Evolutionary conservation across 2,797 vertebrate genomes (phyloP).

Genomic region (Scyliorhinus canicula): DNA sequence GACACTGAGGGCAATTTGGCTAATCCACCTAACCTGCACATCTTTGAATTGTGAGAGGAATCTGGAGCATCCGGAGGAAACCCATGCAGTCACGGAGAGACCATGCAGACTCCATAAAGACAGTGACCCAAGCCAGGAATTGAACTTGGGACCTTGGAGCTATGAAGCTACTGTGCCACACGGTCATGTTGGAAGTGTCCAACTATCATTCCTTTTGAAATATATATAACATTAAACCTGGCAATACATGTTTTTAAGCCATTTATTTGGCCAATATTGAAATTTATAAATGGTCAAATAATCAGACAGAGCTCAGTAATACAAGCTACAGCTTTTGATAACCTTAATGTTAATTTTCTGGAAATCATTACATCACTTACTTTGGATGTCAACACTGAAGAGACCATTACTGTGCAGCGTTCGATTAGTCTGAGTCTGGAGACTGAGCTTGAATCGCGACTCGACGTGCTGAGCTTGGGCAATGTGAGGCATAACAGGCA

Average conservation of each 20-base stretch:
- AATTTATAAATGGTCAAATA: neutral
- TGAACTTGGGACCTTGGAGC: no score
- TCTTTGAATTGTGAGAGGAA: no score
- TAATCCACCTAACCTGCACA: no score
- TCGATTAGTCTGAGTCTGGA: neutral
- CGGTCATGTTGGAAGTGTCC: neutral
- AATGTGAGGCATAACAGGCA: neutral
- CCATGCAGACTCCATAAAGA: no score
- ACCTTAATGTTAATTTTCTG: neutral
- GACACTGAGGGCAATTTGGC: no score
- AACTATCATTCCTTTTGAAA: neutral
- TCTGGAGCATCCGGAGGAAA: no score
- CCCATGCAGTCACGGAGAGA: no score
- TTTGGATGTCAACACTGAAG: neutral
- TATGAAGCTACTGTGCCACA: no score
- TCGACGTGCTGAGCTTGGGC: neutral
- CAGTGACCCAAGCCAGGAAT: no score
- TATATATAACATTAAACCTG: neutral
- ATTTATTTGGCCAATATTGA: neutral
- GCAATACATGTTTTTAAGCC: no score
- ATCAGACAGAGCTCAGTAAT: neutral
- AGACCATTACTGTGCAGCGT: neutral
- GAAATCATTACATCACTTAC: neutral
- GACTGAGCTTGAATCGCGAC: neutral
- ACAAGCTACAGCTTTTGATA: no score